These are phyloP conservation scores for Drosophila picticornis DNA, from an alignment of 2,888 invertebrate species.

Conservation along the genomic window DNA sequence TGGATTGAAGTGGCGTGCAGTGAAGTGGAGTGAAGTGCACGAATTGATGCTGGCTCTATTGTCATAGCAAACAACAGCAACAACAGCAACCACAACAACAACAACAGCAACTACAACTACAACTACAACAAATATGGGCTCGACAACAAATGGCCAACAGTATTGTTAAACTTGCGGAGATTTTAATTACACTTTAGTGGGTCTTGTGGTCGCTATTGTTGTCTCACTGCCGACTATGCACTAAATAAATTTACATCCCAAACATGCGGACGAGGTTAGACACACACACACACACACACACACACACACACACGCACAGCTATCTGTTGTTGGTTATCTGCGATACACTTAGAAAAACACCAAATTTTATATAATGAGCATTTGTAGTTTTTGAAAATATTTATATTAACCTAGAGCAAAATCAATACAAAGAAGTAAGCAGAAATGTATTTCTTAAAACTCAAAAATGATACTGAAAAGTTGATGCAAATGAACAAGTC, in stretches of 20 bases:
- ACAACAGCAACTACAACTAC: constrained; percentile 1
- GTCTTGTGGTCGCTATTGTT: constrained; percentile 62
- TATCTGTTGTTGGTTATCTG: background rate
- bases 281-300: constrained; percentile 14
- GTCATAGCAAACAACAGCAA: constrained; percentile 16
- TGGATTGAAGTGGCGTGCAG: background rate
- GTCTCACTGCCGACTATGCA: constrained; percentile 49
- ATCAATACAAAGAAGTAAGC: background rate
- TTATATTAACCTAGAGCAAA: background rate
- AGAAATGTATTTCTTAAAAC: background rate
- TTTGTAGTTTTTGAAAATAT: background rate
- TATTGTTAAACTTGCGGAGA: constrained; percentile 60
- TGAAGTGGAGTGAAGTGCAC: background rate
- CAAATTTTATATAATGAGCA: background rate
- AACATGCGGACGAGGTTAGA: constrained; percentile 41
- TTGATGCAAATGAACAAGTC: background rate
- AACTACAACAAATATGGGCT: constrained; percentile 13
- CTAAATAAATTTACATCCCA: constrained; percentile 62
- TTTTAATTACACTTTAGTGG: constrained; percentile 73
- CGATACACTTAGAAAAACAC: background rate
- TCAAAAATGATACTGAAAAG: background rate
- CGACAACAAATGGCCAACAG: constrained; percentile 24
- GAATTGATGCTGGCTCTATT: constrained; percentile 10
- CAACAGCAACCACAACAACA: constrained; percentile 12
- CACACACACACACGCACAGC: background rate